Evolutionary conservation across 64 coral and sea anemone genomes (phyloP).

Genomic region (Montipora sp.): DNA sequence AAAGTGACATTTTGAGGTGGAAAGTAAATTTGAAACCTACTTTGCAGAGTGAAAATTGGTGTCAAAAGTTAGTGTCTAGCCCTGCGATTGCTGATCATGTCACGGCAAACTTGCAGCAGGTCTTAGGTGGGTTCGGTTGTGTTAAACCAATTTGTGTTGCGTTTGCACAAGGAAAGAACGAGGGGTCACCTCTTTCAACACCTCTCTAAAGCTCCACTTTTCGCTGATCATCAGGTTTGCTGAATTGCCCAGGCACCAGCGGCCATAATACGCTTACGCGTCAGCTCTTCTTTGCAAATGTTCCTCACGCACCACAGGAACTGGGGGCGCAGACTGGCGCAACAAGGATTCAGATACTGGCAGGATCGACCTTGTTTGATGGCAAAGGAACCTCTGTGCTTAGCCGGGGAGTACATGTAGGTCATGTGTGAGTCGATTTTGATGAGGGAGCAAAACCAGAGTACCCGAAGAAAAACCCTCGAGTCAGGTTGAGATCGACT

Average conservation of each 20-base stretch:
- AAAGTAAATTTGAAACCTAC: too few species aligned
- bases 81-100: too few species aligned
- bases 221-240: constrained; percentile 37
- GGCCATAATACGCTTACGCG: constrained; percentile 63
- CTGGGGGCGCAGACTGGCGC: constrained; percentile 56
- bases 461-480: too few species aligned
- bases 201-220: constrained; percentile 48
- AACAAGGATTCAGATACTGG: constrained; percentile 64
- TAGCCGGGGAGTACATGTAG: background rate
- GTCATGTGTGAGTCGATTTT: background rate
- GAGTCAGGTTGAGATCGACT: too few species aligned
- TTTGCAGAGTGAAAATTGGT: too few species aligned
- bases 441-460: too few species aligned
- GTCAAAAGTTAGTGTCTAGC: too few species aligned
- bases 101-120: background rate
- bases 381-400: constrained; percentile 48
- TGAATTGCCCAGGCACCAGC: constrained; percentile 29
- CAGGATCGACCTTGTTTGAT: constrained; percentile 46
- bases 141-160: constrained; percentile 15
- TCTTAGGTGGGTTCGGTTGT: constrained; percentile 27
- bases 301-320: constrained; percentile 45
- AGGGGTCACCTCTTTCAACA: constrained; percentile 40
- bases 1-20: too few species aligned
- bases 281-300: constrained; percentile 62
- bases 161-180: constrained; percentile 28